Evolutionary conservation across 1,140 invertebrate genomes (phyloP).

Genomic region (Drosophila kohkoa): DNA sequence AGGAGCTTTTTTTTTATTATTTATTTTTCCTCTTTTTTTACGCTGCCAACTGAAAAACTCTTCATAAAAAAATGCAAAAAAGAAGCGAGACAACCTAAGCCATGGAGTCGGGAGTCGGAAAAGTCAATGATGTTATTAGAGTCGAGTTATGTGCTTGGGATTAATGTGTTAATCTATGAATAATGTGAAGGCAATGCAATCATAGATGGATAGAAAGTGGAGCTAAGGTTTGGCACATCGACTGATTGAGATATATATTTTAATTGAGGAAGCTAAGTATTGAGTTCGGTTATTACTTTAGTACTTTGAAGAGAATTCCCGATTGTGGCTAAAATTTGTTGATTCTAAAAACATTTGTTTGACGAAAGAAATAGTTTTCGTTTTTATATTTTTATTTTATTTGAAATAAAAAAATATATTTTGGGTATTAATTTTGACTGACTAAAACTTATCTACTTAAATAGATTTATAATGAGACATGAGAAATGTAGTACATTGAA

Average conservation of each 20-base stretch:
- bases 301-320: too few relatives aligned
- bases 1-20: slow-evolving; percentile 44
- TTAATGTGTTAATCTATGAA: slow-evolving; percentile 14
- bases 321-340: too few relatives aligned
- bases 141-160: slow-evolving; percentile 10
- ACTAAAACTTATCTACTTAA: too few relatives aligned
- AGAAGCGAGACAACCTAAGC: background rate
- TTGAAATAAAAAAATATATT: too few relatives aligned
- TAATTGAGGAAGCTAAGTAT: too few relatives aligned
- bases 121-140: slow-evolving; percentile 11
- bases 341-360: too few relatives aligned
- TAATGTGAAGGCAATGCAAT: background rate
- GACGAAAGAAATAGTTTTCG: too few relatives aligned
- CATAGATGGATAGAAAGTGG: background rate
- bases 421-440: too few relatives aligned
- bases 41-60: background rate
- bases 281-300: too few relatives aligned
- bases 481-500: too few relatives aligned
- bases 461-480: too few relatives aligned
- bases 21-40: slow-evolving; percentile 16
- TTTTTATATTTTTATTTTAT: too few relatives aligned
- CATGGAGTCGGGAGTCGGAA: background rate
- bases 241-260: background rate
- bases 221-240: background rate
- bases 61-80: background rate